Evolutionary conservation across 2,113 vertebrate genomes (phyloP), one percentile per base, ranked within the genome.

Genomic region (Channa maculata): DNA sequence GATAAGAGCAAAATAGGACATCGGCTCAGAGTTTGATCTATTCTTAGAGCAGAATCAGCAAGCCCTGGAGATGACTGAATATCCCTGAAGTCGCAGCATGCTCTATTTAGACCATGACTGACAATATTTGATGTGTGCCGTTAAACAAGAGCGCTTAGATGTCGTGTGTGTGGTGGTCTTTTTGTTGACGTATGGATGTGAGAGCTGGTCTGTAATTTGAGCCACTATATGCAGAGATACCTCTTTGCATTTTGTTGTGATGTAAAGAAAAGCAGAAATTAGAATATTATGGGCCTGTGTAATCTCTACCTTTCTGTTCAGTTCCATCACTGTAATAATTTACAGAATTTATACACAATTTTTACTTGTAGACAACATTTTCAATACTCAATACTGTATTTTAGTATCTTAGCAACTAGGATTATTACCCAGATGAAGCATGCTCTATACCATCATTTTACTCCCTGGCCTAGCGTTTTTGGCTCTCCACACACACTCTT

Each of bases 71-170:
- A 91, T 78, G 82, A 89, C 75, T 87, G 89, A 91, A 86, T 72
- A 88, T 87, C 90, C 89, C 88, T 83, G 78, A 91, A 86, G 89
- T 90, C 89, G 75, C 84, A 89, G 88, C 83, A 88, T 89, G 91
- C 88, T 90, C 85, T 86, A 91, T 90, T 91, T 91, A 88, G 84
- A 91, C 82, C 88, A 86, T 89, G 88, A 91, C 89, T 90, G 89
- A 91, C 88, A 84, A 89, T 86, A 82, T 89, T 88, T 91, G 89
- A 88, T 86, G 83, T 86, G 75, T 55, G 3, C 81, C 14, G 83
- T 87, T 88, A 80, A 87, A 87, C 83, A 84, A 80, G 70, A 67
- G 75, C 59, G 81, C 75, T 61, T 33, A 63, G 70, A 84, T 76
- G 64, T n/a, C 70, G 68, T 55, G 46, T 57, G 50, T 53, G 58